phyloP scores from a whole-genome alignment of 2,113 vertebrate species.

The Thymallus thymallus region DNA sequence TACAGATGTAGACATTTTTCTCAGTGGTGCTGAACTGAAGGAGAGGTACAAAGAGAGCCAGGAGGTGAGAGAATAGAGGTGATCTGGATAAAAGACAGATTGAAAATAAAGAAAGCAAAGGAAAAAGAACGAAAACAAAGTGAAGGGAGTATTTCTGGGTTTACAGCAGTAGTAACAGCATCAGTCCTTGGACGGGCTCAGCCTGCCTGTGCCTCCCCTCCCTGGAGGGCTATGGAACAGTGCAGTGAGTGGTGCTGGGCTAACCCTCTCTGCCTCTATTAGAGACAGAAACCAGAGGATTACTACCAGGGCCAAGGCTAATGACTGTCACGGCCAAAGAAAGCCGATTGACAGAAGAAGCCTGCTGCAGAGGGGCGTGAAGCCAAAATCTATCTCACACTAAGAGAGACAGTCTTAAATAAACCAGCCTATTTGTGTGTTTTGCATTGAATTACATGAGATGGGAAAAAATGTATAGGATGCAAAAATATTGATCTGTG shows the following conservation, averaged over 20 bases:
- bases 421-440: slow-evolving; percentile 49
- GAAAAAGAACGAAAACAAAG: not conserved
- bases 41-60: slow-evolving; percentile 26
- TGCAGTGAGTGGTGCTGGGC: slow-evolving; percentile 29
- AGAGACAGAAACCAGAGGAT: slow-evolving; percentile 69
- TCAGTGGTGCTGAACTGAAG: slow-evolving; percentile 19
- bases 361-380: slow-evolving; percentile 65
- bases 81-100: not conserved
- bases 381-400: slow-evolving; percentile 71
- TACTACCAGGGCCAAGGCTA: slow-evolving; percentile 70
- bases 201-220: slow-evolving; percentile 4
- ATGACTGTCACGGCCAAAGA: slow-evolving; percentile 72
- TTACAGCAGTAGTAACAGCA: not conserved
- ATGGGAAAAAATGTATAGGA: slow-evolving; percentile 24
- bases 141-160: not conserved
- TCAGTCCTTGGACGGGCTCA: not conserved
- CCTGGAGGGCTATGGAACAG: slow-evolving; percentile 9
- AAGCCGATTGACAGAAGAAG: slow-evolving; percentile 71
- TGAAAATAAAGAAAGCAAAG: slow-evolving; percentile 9
- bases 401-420: slow-evolving; percentile 66
- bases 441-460: slow-evolving; percentile 34
- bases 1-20: slow-evolving; percentile 31
- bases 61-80: slow-evolving; percentile 7
- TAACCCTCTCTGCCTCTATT: slow-evolving; percentile 53
- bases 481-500: not conserved